Conservation (phyloP, 2,113 vertebrate genomes). For the Diphyllodes magnificus region DNA sequence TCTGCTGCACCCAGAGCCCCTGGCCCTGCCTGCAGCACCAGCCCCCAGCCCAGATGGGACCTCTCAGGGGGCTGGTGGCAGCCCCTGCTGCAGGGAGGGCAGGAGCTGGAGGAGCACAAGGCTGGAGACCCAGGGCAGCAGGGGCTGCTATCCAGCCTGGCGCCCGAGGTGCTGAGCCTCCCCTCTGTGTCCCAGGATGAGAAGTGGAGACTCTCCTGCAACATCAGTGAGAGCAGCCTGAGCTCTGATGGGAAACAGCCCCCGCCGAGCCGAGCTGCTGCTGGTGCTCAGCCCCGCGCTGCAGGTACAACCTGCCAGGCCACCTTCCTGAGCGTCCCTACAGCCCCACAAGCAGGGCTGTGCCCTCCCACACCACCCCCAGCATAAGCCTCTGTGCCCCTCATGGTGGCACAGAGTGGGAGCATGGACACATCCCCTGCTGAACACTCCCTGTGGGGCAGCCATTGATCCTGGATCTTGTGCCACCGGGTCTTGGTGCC, state of each 20-base stretch:
- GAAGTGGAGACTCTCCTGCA: background rate
- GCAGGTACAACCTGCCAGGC: background rate
- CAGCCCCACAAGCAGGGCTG: background rate
- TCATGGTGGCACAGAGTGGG: background rate
- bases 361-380: background rate
- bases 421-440: background rate
- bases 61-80: background rate
- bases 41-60: background rate
- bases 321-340: background rate
- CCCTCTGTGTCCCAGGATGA: background rate
- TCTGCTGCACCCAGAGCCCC: background rate
- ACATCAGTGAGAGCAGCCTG: background rate
- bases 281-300: background rate
- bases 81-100: background rate
- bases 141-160: background rate
- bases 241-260: background rate
- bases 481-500: fast-evolving
- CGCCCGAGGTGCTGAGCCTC: background rate
- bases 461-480: fast-evolving
- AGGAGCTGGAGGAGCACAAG: background rate
- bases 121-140: background rate
- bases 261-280: fast-evolving
- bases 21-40: fast-evolving
- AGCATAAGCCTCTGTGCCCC: too few relatives aligned
- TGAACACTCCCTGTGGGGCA: fast-evolving